phyloP scores from a whole-genome alignment of 2,888 invertebrate genomes.

The Elaeidobius kamerunicus region DNA sequence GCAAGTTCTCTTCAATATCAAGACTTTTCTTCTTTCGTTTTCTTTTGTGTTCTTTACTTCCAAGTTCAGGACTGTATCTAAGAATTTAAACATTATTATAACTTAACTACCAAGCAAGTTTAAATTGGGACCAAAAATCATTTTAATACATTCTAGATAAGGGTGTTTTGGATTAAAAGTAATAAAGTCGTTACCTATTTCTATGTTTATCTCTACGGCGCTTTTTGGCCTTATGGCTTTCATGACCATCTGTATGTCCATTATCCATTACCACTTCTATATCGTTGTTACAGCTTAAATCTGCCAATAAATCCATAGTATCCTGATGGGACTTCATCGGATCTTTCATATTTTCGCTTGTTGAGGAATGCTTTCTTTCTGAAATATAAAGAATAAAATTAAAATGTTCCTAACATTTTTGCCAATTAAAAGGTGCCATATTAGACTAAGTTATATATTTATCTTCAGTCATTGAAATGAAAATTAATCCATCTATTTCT shows the following conservation, averaged over 20 bases:
- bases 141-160: too few relatives aligned
- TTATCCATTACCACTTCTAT: constrained; percentile 26
- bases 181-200: constrained; percentile 54
- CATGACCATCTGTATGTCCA: constrained; percentile 14
- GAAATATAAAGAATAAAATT: constrained; percentile 1
- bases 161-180: too few relatives aligned
- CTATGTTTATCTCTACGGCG: constrained; percentile 74
- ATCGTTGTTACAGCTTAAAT: constrained; percentile 18
- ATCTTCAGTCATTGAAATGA: too few relatives aligned
- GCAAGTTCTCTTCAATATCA: constrained; percentile 58
- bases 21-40: constrained; percentile 78
- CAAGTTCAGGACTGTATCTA: constrained; percentile 59
- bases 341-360: constrained; percentile 2
- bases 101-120: background rate
- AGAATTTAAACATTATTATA: too few relatives aligned
- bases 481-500: too few relatives aligned
- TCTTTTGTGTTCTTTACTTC: constrained; percentile 73
- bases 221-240: constrained; percentile 55
- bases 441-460: too few relatives aligned
- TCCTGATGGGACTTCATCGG: too few relatives aligned
- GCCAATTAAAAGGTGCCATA: background rate
- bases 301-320: constrained; percentile 10
- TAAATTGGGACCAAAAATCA: too few relatives aligned
- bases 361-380: constrained; percentile 18
- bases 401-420: background rate